Conservation (phyloP, 2,888 invertebrate species). For the Andrena chrysosceles region DNA sequence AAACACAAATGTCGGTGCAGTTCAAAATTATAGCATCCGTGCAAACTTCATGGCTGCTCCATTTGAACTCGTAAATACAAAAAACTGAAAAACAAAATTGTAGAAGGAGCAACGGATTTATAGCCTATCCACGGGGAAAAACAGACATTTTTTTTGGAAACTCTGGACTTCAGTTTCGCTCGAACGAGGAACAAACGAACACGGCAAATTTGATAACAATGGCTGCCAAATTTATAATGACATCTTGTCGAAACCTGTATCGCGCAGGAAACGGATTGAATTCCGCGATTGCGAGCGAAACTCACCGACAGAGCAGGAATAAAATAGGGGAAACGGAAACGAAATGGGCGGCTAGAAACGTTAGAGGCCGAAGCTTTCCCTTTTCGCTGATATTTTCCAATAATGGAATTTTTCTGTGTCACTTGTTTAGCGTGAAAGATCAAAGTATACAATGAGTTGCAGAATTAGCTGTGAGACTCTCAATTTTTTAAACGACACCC, state of each 20-base stretch:
- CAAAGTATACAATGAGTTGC: too few relatives aligned
- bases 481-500: too few relatives aligned
- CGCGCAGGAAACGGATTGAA: constrained; percentile 11
- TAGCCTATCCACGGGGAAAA: neutral
- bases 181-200: constrained; percentile 18
- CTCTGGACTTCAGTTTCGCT: neutral
- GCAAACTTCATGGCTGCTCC: neutral
- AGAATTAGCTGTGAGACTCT: too few relatives aligned
- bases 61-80: neutral
- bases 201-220: constrained; percentile 25
- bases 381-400: neutral
- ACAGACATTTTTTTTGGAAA: neutral
- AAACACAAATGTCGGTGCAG: neutral
- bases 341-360: neutral
- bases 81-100: neutral
- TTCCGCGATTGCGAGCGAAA: constrained; percentile 8
- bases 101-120: neutral
- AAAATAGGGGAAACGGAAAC: neutral
- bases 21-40: neutral
- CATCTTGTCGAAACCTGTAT: constrained; percentile 12
- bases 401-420: too few relatives aligned
- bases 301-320: constrained; percentile 9
- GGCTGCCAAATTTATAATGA: constrained; percentile 40
- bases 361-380: neutral
- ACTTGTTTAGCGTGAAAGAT: too few relatives aligned